phyloP scores from a whole-genome alignment of 2,888 invertebrate species.

The Dorcus hopei region DNA sequence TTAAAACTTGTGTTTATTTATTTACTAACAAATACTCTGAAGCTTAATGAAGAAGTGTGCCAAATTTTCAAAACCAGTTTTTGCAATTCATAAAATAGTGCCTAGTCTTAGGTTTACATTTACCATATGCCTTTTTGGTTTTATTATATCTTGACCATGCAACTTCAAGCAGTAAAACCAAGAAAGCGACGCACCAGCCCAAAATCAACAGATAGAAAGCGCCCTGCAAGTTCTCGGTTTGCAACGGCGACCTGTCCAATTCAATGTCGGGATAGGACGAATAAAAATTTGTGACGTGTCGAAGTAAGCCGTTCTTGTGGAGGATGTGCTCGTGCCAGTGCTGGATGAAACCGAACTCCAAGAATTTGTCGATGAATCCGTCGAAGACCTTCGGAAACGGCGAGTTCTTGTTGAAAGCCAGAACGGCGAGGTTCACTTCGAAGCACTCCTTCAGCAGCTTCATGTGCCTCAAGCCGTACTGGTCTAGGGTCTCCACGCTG shows the following conservation, averaged over 20 bases:
- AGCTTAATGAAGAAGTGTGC: too few relatives aligned
- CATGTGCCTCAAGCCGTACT: constrained; percentile 19
- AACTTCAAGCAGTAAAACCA: too few relatives aligned
- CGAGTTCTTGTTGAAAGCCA: constrained; percentile 27
- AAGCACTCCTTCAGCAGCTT: constrained; percentile 22
- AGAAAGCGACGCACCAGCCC: constrained; percentile 8
- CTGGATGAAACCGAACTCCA: constrained; percentile 11
- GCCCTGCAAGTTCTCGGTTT: constrained; percentile 19
- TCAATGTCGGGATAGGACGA: constrained; percentile 5
- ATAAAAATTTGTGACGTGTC: constrained; percentile 18
- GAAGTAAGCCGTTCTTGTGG: not conserved
- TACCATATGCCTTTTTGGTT: too few relatives aligned
- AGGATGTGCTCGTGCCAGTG: constrained; percentile 7
- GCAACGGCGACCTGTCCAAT: constrained; percentile 1
- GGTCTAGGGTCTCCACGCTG: constrained; percentile 22
- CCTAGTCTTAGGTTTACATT: too few relatives aligned
- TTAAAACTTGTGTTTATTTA: too few relatives aligned
- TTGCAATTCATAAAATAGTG: too few relatives aligned
- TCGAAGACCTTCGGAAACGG: constrained; percentile 21
- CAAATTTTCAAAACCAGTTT: too few relatives aligned
- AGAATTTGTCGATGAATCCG: constrained; percentile 5
- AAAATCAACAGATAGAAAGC: constrained; percentile 25
- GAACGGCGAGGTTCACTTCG: constrained; percentile 20
- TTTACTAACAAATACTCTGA: too few relatives aligned
- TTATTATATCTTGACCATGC: too few relatives aligned